These are phyloP conservation scores for Drosophila borborema DNA, from an alignment of 2,888 invertebrate genomes.

Conservation along the genomic window DNA sequence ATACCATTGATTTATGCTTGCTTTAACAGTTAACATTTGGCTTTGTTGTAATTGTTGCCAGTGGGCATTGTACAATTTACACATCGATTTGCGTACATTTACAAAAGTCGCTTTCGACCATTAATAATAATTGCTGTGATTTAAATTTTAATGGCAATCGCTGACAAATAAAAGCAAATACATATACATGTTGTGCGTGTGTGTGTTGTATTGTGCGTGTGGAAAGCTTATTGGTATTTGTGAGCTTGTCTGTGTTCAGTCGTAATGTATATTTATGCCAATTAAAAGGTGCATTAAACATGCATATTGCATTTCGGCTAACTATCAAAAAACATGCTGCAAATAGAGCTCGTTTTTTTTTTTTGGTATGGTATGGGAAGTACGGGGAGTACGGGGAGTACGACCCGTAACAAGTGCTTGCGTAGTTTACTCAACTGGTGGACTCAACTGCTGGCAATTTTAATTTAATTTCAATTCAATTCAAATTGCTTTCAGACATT, in stretches of 20 bases:
- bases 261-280: conserved; percentile 69
- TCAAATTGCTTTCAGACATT: conserved; percentile 55
- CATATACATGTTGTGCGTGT: not conserved
- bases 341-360: not conserved
- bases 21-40: conserved; percentile 30
- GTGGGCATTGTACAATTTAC: conserved; percentile 55
- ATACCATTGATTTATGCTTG: conserved; percentile 60
- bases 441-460: conserved; percentile 54
- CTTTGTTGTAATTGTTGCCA: conserved; percentile 36
- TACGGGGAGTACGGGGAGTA: too few relatives aligned
- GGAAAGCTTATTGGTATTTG: conserved; percentile 17
- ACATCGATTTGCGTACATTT: conserved; percentile 76
- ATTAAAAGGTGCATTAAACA: conserved; percentile 40
- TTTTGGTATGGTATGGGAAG: too few relatives aligned
- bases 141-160: conserved; percentile 84
- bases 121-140: conserved; percentile 84
- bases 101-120: conserved; percentile 79
- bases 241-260: not conserved
- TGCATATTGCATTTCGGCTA: conserved; percentile 19
- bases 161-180: conserved; percentile 62
- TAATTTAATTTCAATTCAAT: conserved; percentile 78
- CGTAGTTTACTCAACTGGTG: not conserved
- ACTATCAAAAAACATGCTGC: not conserved
- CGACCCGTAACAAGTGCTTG: not conserved
- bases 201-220: not conserved